These are phyloP conservation scores for Eustalomyia histrio DNA, from an alignment of 2,888 invertebrate genomes.

Conservation along the genomic window DNA sequence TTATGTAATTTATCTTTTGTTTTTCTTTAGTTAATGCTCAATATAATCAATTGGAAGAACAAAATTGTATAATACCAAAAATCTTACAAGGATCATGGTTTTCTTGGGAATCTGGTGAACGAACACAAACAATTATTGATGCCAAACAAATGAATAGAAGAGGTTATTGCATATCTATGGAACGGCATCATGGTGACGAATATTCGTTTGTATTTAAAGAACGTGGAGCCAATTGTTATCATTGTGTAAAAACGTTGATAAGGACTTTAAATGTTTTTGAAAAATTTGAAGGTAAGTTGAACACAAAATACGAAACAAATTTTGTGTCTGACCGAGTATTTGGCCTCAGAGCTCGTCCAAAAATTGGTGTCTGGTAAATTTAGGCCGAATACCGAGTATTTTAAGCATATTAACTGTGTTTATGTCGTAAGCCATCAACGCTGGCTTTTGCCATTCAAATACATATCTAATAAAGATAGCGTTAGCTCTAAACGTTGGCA, in stretches of 20 bases:
- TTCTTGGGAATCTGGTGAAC: constrained; percentile 91
- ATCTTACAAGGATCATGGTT: constrained; percentile 94
- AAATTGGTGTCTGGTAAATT: no score
- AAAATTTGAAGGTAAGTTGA: constrained; percentile 86
- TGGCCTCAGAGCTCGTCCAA: no score
- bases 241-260: constrained; percentile 91
- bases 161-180: constrained; percentile 87
- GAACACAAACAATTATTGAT: constrained; percentile 91
- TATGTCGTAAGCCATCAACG: no score
- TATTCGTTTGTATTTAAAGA: constrained; percentile 90
- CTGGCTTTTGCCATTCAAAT: no score
- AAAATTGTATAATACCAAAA: constrained; percentile 86
- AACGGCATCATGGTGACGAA: constrained; percentile 87
- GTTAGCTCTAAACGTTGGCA: no score
- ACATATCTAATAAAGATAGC: no score
- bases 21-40: constrained; percentile 54
- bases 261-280: constrained; percentile 93
- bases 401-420: no score
- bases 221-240: constrained; percentile 84
- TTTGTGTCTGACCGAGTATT: no score
- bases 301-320: no score
- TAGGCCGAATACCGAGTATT: no score
- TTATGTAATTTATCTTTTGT: neutral
- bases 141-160: constrained; percentile 87
- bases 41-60: constrained; percentile 70